Percentiles rank a stretch among this genome's conserved stretches.
Evolutionary conservation across 2,888 invertebrate species (phyloP).

Genomic region (Lycia hirtaria): DNA sequence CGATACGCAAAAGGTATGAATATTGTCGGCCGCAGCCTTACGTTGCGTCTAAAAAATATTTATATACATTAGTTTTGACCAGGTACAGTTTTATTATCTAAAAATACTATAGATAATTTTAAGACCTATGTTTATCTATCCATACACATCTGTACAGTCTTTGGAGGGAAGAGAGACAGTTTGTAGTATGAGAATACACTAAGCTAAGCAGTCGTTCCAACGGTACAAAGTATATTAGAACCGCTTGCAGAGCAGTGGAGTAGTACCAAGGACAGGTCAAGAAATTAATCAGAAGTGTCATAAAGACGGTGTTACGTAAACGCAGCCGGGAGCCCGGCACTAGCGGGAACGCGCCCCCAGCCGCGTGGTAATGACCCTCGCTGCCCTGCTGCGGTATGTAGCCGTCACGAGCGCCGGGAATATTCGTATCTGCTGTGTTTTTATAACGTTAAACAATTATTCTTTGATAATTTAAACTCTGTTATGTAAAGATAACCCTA

Average conservation of each 20-base stretch:
- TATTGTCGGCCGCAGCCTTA: too few relatives aligned
- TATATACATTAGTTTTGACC: too few relatives aligned
- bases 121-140: too few relatives aligned
- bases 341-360: slow-evolving; percentile 57
- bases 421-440: background rate
- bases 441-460: background rate
- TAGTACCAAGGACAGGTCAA: slow-evolving; percentile 51
- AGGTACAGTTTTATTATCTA: too few relatives aligned
- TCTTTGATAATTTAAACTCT: background rate
- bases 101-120: too few relatives aligned
- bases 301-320: slow-evolving; percentile 60
- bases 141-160: background rate
- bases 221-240: slow-evolving; percentile 1
- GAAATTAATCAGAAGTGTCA: slow-evolving; percentile 55
- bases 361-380: slow-evolving; percentile 67
- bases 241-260: slow-evolving; percentile 23
- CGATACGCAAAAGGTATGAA: too few relatives aligned
- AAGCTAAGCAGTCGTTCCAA: background rate
- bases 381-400: slow-evolving; percentile 55
- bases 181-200: background rate
- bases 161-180: background rate
- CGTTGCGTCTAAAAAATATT: too few relatives aligned
- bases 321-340: slow-evolving; percentile 49
- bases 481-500: too few relatives aligned
- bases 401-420: slow-evolving; percentile 27